Evolutionary conservation across 2,888 invertebrate genomes (phyloP).

Genomic region (Lycia hirtaria): DNA sequence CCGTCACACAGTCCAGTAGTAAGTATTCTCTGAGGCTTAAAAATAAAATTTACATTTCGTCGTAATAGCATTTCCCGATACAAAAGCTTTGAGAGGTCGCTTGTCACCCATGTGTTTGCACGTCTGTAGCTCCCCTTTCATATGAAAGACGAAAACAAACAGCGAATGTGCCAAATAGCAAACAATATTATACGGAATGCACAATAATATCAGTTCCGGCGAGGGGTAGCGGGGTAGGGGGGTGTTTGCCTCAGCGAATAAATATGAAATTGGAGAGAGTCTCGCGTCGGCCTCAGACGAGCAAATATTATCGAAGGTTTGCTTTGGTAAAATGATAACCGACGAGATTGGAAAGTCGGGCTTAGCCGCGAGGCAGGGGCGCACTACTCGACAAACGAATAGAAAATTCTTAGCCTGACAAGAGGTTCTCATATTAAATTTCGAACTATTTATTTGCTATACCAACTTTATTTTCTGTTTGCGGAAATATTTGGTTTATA

Average conservation of each 20-base stretch:
- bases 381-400: slow-evolving; percentile 59
- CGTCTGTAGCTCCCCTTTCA: slow-evolving; percentile 83
- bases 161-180: slow-evolving; percentile 85
- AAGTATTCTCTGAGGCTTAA: slow-evolving; percentile 24
- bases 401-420: slow-evolving; percentile 47
- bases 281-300: slow-evolving; percentile 72
- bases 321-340: slow-evolving; percentile 86
- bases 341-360: slow-evolving; percentile 81
- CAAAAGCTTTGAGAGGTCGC: slow-evolving; percentile 67
- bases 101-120: slow-evolving; percentile 80
- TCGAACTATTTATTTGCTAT: slow-evolving; percentile 29
- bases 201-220: slow-evolving; percentile 85
- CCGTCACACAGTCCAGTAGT: no score
- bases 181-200: slow-evolving; percentile 86
- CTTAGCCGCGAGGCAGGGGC: slow-evolving; percentile 70
- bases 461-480: slow-evolving; percentile 31
- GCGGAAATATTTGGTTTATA: slow-evolving; percentile 2
- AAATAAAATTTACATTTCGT: slow-evolving; percentile 70
- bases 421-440: slow-evolving; percentile 47
- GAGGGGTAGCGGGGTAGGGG: slow-evolving; percentile 73
- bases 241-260: slow-evolving; percentile 82
- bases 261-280: slow-evolving; percentile 85
- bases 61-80: slow-evolving; percentile 74
- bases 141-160: slow-evolving; percentile 84
- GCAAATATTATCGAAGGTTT: slow-evolving; percentile 82